These are phyloP conservation scores for Cynoglossus semilaevis DNA, from an alignment of 2,113 vertebrate genomes.

Conservation along the genomic window DNA sequence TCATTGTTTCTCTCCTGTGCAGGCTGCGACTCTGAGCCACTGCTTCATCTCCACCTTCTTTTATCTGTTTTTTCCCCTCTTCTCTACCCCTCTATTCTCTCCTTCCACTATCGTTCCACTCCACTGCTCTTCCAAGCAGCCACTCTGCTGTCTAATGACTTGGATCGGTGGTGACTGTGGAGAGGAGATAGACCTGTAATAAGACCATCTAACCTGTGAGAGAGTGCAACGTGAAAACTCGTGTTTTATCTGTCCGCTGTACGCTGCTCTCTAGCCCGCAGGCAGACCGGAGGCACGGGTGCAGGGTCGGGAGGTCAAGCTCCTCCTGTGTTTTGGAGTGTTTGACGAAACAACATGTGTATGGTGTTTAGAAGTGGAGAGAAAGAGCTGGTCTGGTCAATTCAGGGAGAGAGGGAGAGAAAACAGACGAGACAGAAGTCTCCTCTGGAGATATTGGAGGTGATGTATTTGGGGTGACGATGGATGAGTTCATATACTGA, in stretches of 20 bases:
- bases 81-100: not conserved
- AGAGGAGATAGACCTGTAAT: constrained; percentile 66
- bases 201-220: constrained; percentile 36
- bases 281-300: constrained; percentile 20
- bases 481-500: too few species aligned
- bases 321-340: constrained; percentile 12
- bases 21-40: constrained; percentile 35
- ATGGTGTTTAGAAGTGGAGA: not conserved
- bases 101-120: constrained; percentile 48
- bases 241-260: constrained; percentile 22
- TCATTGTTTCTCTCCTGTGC: constrained; percentile 12
- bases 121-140: constrained; percentile 55
- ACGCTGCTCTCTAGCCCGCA: constrained; percentile 16
- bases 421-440: too few species aligned
- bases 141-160: constrained; percentile 68
- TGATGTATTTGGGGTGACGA: too few species aligned
- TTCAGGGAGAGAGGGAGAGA: too few species aligned
- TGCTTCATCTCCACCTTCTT: constrained; percentile 27
- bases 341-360: constrained; percentile 13
- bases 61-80: constrained; percentile 27
- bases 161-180: constrained; percentile 57
- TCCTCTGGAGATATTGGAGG: too few species aligned
- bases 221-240: constrained; percentile 19
- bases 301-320: constrained; percentile 22
- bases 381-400: not conserved